Evolutionary conservation across 2,888 invertebrate species (phyloP), one percentile per base, ranked within the genome.

Genomic region (Acleris cristana): DNA sequence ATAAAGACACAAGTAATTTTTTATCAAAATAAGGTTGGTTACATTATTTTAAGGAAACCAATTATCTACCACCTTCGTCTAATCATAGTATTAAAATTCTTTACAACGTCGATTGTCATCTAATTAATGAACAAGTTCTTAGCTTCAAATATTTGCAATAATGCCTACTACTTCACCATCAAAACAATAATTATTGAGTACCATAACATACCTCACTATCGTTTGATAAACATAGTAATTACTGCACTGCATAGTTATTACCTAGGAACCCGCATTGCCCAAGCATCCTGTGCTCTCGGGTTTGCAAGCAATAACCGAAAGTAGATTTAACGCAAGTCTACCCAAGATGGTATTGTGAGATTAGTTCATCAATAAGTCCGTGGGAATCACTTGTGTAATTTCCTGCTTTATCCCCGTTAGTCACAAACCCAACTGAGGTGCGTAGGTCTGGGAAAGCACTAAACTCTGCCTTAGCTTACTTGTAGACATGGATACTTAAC

Each of bases 331-430:
- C 19, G 53, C 18, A 52, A 44, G 44, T 56, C 34, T 58, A 48
- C 67, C 67, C 53, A 54, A 67, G 34, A 58, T 67, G 67, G 62
- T 52, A 52, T 48, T 34, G 58, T 26, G 18, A 51, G 61, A 63
- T 67, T 62, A 62, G 62, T 63, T 21, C 48, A 53, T 63, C 67
- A 54, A 48, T 49, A 34, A 51, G 16, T 60, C 51, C 58, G 62
- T 63, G 67, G 58, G 62, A 67, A 61, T 52, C 23, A 19, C 62
- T 52, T 57, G 56, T 52, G 57, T 45, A 64, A 64, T 59, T 66
- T 61, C 52, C 51, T 40, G 62, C 23, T 51, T 60, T 30, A 26
- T 14, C 30, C 16, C 19, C 49, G 49, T 51, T 51, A 51, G n/a
- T 53, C 40, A 40, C 40, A 40, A 52, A 52, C 8, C 14, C 21